Percentiles rank a stretch among this genome's conserved stretches.
phyloP scores from a whole-genome alignment of 2,113 vertebrate genomes.

The Osmerus mordax region DNA sequence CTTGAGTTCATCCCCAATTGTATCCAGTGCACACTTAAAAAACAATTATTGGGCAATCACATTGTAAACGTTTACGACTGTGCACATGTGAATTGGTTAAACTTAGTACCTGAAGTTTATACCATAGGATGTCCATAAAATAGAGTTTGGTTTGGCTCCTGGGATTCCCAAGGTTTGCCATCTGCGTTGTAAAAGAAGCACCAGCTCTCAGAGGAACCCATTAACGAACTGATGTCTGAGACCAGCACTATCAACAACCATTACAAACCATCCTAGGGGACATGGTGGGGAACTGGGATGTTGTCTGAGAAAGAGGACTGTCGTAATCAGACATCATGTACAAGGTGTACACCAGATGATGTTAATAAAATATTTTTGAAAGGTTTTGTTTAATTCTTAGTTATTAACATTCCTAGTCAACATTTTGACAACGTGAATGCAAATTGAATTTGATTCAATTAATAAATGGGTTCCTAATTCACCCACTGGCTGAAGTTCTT shows the following conservation, averaged over 20 bases:
- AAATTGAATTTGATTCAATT: too few relatives aligned
- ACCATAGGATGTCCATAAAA: neutral
- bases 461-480: too few relatives aligned
- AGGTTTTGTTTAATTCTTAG: too few relatives aligned
- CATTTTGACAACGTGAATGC: too few relatives aligned
- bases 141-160: neutral
- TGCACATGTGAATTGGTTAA: too few relatives aligned
- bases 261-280: constrained; percentile 21
- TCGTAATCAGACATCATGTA: constrained; percentile 1
- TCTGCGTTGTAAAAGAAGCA: constrained; percentile 7
- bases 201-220: constrained; percentile 25
- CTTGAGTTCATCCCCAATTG: too few relatives aligned
- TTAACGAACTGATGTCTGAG: constrained; percentile 22
- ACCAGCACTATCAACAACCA: constrained; percentile 16
- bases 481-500: too few relatives aligned
- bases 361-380: too few relatives aligned
- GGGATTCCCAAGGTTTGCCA: neutral
- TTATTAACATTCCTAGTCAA: too few relatives aligned
- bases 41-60: too few relatives aligned
- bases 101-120: neutral
- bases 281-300: neutral
- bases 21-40: too few relatives aligned
- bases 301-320: neutral
- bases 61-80: too few relatives aligned
- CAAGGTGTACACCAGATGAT: neutral